Evolutionary conservation across 2,888 invertebrate genomes (phyloP), one percentile per base, ranked within the genome.

Genomic region (Parapristionchus giblindavisi): DNA sequence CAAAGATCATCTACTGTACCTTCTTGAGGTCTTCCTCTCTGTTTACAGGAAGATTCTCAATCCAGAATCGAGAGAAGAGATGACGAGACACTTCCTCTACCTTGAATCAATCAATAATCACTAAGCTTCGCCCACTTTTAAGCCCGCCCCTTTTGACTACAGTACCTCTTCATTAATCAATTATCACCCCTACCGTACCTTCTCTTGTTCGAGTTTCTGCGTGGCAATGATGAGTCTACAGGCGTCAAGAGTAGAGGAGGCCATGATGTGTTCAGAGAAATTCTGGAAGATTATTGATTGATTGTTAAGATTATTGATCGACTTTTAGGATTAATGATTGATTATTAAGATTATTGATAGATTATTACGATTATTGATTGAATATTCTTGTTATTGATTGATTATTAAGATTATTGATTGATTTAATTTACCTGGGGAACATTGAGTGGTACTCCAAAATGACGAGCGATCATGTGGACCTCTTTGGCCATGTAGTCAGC

Each of bases 61-160:
- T 65, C 63, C 63, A 65, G 63, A 65, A 65, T 27, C 63, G 63
- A 43, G 63, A 65, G 63, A 65, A 65, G 63, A 65, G 63, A 11
- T 43, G 43, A 29, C 63, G 63, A 21, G 63, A 65, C 43, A 65
- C 63, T 21, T 27, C n/a, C 17, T 65, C 63, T 11, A 43, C 63
- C 63, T 65, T 14, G 3, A 36, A 61, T 27, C n/a, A 2, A 27
- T 8, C 17, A 27, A 32, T 1, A 32, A 24, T 54, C 54, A n/a
- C n/a, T 24, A 52, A 14, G 52, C 17, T 14, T n/a, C 52, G 52
- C 52, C 52, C 17, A 21, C 24, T 52, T 52, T 3, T 52, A 14
- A 24, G 4, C 24, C 52, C 52, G 52, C 52, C 52, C 52, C 6
- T 24, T 52, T 6, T 6, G 17, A 14, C 6, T 24, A 54, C 17